Percentiles rank a stretch among this genome's conserved stretches.
phyloP scores from a whole-genome alignment of 2,113 vertebrate species.

The Lagopus muta region DNA sequence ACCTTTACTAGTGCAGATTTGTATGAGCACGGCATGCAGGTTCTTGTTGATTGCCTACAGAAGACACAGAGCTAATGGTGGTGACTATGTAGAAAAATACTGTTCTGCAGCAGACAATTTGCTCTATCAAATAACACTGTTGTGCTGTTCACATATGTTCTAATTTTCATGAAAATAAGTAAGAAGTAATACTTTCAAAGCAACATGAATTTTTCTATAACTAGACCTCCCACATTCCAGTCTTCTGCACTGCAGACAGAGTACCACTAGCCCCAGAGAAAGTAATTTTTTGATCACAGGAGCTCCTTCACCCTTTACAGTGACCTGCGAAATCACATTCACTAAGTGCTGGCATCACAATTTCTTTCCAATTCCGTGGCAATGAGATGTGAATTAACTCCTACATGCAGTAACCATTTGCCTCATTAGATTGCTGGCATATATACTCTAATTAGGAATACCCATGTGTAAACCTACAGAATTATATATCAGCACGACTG shows the following conservation, averaged over 20 bases:
- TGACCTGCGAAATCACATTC: background rate
- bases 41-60: background rate
- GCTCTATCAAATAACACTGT: background rate
- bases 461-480: background rate
- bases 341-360: rapidly evolving
- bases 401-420: background rate
- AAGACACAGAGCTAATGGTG: background rate
- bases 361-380: background rate
- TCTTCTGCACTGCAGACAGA: background rate
- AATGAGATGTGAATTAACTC: background rate
- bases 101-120: no score
- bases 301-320: rapidly evolving
- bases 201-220: background rate
- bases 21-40: background rate
- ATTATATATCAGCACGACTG: background rate
- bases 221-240: background rate
- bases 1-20: background rate
- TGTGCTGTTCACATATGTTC: background rate
- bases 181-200: background rate
- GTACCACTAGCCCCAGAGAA: background rate
- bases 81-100: no score
- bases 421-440: background rate
- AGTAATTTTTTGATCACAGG: no score
- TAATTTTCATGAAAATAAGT: background rate
- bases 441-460: background rate